A percentile compares a stretch with the other conserved stretches of the same genome.
These are phyloP conservation scores for Oreochromis mossambicus DNA, from an alignment of 2,797 vertebrate species.

Conservation along the genomic window DNA sequence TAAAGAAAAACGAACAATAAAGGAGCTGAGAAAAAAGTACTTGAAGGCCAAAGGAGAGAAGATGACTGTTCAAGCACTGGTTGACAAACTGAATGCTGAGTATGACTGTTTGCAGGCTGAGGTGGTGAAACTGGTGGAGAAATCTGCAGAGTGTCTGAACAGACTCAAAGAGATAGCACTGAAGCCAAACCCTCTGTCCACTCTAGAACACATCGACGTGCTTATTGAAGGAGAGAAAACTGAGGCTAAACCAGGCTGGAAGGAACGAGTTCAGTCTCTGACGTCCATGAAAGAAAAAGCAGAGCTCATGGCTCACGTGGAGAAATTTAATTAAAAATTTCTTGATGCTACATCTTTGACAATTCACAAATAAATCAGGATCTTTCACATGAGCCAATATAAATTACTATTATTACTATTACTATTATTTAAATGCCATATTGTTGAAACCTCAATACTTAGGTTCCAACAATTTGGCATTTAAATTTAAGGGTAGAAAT, in stretches of 20 bases:
- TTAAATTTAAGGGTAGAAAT: no score
- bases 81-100: neutral
- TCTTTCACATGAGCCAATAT: no score
- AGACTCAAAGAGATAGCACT: constrained; percentile 44
- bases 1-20: constrained; percentile 1
- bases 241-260: constrained; percentile 20
- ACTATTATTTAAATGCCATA: no score
- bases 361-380: neutral
- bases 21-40: neutral
- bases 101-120: neutral
- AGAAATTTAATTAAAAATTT: neutral
- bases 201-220: constrained; percentile 35
- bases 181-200: constrained; percentile 31
- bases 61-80: neutral
- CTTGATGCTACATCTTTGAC: neutral
- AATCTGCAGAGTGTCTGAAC: neutral
- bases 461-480: no score
- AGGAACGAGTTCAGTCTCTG: constrained; percentile 7
- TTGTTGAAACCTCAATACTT: no score
- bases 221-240: constrained; percentile 25
- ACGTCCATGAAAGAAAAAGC: neutral
- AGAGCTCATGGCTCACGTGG: neutral
- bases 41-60: neutral
- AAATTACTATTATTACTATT: no score
- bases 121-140: neutral